Conservation (phyloP, 2,888 invertebrate species). For the Dendrolimus houi region DNA sequence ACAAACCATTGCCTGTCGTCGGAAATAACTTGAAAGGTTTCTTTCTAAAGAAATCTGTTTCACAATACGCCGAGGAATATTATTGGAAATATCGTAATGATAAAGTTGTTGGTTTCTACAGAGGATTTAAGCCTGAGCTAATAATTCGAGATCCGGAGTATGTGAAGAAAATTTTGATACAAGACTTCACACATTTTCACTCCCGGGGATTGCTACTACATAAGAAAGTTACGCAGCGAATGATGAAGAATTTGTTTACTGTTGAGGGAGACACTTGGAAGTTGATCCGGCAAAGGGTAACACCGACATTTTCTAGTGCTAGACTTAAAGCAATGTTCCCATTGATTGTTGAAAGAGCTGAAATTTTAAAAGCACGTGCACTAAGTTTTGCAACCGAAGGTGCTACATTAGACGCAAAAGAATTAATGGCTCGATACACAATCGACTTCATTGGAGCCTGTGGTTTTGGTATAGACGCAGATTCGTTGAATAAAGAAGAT, state of each 20-base stretch:
- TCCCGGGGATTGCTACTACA: conserved; percentile 18
- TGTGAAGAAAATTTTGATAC: conserved; percentile 20
- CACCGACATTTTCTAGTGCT: conserved; percentile 27
- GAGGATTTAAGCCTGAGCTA: conserved; percentile 17
- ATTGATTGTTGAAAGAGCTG: conserved; percentile 23
- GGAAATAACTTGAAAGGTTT: conserved; percentile 13
- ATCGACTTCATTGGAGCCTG: conserved; percentile 33
- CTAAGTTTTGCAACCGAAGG: conserved; percentile 1
- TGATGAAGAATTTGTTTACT: conserved; percentile 26
- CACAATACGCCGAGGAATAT: conserved; percentile 15
- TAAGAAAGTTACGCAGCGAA: conserved; percentile 18
- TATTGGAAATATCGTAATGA: conserved; percentile 22
- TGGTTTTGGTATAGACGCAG: conserved; percentile 31
- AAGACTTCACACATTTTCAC: conserved; percentile 26
- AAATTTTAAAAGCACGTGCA: conserved; percentile 15
- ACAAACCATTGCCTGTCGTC: conserved; percentile 19
- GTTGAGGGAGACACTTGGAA: conserved; percentile 35
- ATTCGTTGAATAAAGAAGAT: conserved; percentile 24
- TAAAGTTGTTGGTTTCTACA: conserved; percentile 24
- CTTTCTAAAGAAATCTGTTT: conserved; percentile 12
- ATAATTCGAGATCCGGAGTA: conserved; percentile 25
- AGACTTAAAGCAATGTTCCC: conserved; percentile 33
- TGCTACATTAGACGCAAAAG: conserved; percentile 19
- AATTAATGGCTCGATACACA: conserved; percentile 32
- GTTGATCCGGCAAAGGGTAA: conserved; percentile 27